Evolutionary conservation across 2,797 vertebrate species (phyloP).

Genomic region (Rousettus madagascariensis): DNA sequence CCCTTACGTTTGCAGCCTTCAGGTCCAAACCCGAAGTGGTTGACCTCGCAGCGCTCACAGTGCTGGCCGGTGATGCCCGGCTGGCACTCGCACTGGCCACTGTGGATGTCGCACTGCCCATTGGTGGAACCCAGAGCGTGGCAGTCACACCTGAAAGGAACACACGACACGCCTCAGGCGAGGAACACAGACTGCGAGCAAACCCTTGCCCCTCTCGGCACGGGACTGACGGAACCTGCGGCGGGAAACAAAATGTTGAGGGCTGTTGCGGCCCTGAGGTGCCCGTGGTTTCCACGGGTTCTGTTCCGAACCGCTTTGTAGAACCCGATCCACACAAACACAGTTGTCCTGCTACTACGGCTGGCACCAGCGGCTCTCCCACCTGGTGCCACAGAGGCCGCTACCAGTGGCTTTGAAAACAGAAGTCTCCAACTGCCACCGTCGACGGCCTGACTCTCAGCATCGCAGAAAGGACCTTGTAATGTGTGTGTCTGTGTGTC

Average conservation of each 20-base stretch:
- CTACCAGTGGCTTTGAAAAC: background rate
- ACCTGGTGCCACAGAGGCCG: background rate
- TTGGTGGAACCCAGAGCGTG: constrained; percentile 93
- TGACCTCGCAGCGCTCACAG: constrained; percentile 92
- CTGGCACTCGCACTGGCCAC: constrained; percentile 96
- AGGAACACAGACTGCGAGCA: background rate
- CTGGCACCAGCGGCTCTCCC: background rate
- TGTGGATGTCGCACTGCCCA: constrained; percentile 93
- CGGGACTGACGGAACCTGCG: background rate
- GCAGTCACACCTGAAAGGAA: constrained; percentile 90
- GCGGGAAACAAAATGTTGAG: background rate
- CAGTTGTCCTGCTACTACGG: background rate
- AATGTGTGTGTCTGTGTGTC: background rate
- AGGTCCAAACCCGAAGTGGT: constrained; percentile 95
- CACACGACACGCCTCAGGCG: background rate
- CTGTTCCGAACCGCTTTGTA: background rate
- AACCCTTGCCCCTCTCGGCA: background rate
- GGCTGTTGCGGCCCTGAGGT: background rate
- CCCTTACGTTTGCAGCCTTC: constrained; percentile 97
- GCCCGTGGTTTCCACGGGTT: background rate
- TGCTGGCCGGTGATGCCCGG: constrained; percentile 91
- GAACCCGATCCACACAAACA: background rate
- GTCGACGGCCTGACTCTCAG: background rate
- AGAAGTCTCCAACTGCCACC: background rate
- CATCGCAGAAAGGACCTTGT: background rate